Evolutionary conservation across 2,113 vertebrate species (phyloP), one percentile per base, ranked within the genome.

Genomic region (Urocynchramus pylzowi): DNA sequence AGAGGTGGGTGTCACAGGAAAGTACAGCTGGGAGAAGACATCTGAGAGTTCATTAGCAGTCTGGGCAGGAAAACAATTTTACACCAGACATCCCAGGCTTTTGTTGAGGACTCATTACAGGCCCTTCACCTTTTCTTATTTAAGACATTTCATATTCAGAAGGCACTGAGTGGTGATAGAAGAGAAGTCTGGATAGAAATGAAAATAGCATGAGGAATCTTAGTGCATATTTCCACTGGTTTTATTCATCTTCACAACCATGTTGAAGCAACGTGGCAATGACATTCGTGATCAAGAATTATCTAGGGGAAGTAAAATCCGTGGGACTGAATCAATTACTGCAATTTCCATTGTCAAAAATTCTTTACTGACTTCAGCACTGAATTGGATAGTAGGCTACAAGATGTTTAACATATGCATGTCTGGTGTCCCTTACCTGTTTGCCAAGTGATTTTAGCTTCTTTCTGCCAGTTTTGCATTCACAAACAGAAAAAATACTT

Each of bases 1-100:
- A 98, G 95, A 99, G 99, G 99, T 99, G 87, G 97, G 98, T 81
- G 41, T 45, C 54, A 44, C 23, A n/a, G 24, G 2, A 53, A 76
- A 79, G 37, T 44, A 41, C 44, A 85, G 7, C 30, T 41, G 21
- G 41, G 50, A 11, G 23, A 21, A 16, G n/a, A 60, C 24, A 35
- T 39, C 28, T 37, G 23, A 47, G 5, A 2, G 28, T 76, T 80
- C 52, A 5, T 47, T 60, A 12, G 44, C n/a, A 71, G 27, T 56
- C 22, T 70, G 11, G 9, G 11, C 28, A 44, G 56, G 57, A 47
- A 31, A 9, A 3, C 0, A 41, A 47, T 68, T 85, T 92, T 42
- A 59, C 16, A 39, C 24, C 12, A 81, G 60, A 30, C 4, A 39
- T 67, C 20, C 39, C 39, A 89, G 13, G 7, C 39, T 89, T 80